Evolutionary conservation across 2,888 invertebrate genomes (phyloP), one percentile per base, ranked within the genome.

Genomic region (Eupelmus urozonus): DNA sequence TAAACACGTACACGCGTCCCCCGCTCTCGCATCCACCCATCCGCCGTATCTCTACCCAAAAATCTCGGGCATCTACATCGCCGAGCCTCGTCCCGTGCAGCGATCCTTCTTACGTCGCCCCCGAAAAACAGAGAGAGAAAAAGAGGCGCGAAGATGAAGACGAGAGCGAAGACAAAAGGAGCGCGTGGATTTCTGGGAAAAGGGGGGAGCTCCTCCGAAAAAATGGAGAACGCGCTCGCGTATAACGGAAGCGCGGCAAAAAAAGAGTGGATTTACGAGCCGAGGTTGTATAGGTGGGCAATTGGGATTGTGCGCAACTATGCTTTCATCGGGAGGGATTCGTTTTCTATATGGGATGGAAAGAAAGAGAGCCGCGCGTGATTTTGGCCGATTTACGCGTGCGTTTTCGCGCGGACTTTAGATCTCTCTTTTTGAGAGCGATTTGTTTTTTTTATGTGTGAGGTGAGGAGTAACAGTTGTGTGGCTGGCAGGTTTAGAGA

Each of bases 191-290:
- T 40, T 40, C 7, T 60, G 11, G 20, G 2, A 60, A 40, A 20
- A 60, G 1, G 11, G 3, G 57, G 20, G 4, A 11, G 1, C 7
- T 25, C 16, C n/a, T n/a, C 9, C 23, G 27, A 51, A 70, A 62
- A 57, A 65, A 29, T 53, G 51, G 59, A 51, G 74, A 60, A 62
- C 40, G 29, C 40, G 55, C 51, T n/a, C 29, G 51, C 16, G 9
- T 27, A 34, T 71, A 59, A 74, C 74, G 66, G 66, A 59, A 59
- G 45, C 9, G 45, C 9, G 4, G 53, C 57, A 57, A 67, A 70
- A 74, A 73, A 78, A 67, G 49, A 45, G 73, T 66, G 67, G 72
- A 78, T 78, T 78, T 78, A 78, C 67, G 72, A 71, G 65, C 5
- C 23, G 3, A 13, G n/a, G n/a, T n/a, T n/a, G n/a, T n/a, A n/a